phyloP scores from a whole-genome alignment of 2,797 vertebrate species.

The Micrastur ruficollis region DNA sequence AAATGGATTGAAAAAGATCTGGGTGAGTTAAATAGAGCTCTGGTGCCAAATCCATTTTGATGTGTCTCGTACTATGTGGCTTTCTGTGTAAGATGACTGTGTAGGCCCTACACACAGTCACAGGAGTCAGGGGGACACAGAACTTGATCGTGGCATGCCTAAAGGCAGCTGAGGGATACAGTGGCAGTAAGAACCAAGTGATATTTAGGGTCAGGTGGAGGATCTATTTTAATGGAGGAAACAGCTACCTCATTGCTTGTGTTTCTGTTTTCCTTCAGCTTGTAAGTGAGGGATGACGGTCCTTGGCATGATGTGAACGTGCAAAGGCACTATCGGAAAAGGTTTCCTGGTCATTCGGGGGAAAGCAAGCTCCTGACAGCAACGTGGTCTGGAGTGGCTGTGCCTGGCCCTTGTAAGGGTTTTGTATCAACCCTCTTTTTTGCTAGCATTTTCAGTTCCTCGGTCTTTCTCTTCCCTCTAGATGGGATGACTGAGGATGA shows the following conservation, averaged over 20 bases:
- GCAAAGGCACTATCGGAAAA: neutral
- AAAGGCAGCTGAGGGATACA: neutral
- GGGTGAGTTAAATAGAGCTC: conserved; percentile 70
- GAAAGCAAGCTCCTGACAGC: neutral
- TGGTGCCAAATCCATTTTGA: neutral
- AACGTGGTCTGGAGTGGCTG: neutral
- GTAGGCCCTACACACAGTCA: neutral
- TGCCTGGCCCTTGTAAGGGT: neutral
- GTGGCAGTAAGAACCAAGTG: neutral
- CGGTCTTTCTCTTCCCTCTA: neutral
- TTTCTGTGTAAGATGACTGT: neutral
- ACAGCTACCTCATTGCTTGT: neutral
- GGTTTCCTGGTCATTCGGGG: neutral
- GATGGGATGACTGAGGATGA: neutral
- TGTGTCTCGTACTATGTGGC: accelerated
- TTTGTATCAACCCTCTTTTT: neutral
- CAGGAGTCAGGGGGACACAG: neutral
- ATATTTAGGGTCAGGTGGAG: neutral
- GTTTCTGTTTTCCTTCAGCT: neutral
- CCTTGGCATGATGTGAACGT: neutral
- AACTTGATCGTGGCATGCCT: neutral
- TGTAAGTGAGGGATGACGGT: neutral
- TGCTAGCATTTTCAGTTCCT: neutral
- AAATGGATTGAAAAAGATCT: conserved; percentile 82
- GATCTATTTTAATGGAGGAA: neutral